Evolutionary conservation across 2,113 vertebrate species (phyloP), one percentile per base, ranked within the genome.

Genomic region (Erpornis zantholeuca): DNA sequence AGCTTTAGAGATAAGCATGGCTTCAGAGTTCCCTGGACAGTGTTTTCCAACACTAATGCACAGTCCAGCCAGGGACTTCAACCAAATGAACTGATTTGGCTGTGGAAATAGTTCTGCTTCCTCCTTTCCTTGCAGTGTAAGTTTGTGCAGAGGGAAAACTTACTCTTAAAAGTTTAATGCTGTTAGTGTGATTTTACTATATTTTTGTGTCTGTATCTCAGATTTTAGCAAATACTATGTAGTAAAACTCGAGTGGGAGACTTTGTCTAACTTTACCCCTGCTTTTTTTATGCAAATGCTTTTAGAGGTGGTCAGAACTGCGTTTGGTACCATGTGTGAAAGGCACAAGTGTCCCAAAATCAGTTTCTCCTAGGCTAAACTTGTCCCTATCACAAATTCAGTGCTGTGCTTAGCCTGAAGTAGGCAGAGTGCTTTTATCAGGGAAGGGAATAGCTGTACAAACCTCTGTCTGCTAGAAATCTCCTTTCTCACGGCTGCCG

Each of bases 21-120:
- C 76, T 82, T 88, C 17, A 4, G 87, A 73, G 82, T 50, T 90
- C 93, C 84, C 94, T 91, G 91, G 78, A 82, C 84, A 94, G 68
- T 94, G 88, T 96, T 91, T 92, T 76, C 82, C 52, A 44, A 33
- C 54, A 73, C 75, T 78, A 57, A 75, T 44, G 60, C n/a, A 5
- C 54, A 86, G 21, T 70, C 57, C 66, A 83, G 17, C 16, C 66
- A 66, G 54, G 53, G 49, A 78, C 60, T 88, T 71, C 11, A 86
- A 52, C 56, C 45, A 88, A 83, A 70, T 29, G 52, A 78, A 35
- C 14, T 52, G 50, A 90, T 82, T 77, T 80, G 71, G 63, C 78
- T 87, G 49, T 63, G 63, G 70, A 66, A 84, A 61, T 6, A n/a
- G 49, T 56, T 93, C 77, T 65, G 7, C 52, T 86, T 70, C 49